phyloP scores from a whole-genome alignment of 2,113 vertebrate species.

The Pampusana beccarii region DNA sequence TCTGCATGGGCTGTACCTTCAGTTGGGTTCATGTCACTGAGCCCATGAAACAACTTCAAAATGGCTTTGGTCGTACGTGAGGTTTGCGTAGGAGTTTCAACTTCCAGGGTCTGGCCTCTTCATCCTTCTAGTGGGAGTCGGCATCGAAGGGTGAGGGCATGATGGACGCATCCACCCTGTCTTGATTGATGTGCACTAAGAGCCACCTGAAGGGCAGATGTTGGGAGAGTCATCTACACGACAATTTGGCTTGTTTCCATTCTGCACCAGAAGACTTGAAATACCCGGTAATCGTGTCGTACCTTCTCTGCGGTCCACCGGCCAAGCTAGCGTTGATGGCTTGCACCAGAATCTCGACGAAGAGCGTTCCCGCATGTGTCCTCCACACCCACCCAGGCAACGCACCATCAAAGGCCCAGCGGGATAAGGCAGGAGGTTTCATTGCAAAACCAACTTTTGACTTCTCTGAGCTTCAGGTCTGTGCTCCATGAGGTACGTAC shows the following conservation, averaged over 20 bases:
- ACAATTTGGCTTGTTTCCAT: not conserved
- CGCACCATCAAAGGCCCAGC: not conserved
- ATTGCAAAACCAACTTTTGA: no score
- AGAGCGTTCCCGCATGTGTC: fast-evolving
- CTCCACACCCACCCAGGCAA: not conserved
- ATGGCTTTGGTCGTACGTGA: fast-evolving
- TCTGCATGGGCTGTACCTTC: not conserved
- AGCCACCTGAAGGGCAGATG: not conserved
- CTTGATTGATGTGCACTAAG: no score
- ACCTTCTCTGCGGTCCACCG: not conserved
- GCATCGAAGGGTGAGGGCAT: not conserved
- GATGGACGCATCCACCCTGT: no score
- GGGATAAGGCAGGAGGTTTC: no score
- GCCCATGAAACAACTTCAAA: not conserved
- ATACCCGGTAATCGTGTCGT: fast-evolving
- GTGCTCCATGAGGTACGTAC: not conserved
- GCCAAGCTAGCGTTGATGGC: not conserved
- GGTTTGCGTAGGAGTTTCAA: not conserved
- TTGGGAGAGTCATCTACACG: fast-evolving
- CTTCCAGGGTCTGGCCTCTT: not conserved
- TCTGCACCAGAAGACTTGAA: not conserved
- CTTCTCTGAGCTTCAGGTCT: not conserved
- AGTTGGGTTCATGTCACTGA: fast-evolving
- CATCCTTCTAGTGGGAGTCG: fast-evolving
- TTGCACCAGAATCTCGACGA: not conserved